Evolutionary conservation across 2,888 invertebrate species (phyloP).

Genomic region (Acronicta leporina): DNA sequence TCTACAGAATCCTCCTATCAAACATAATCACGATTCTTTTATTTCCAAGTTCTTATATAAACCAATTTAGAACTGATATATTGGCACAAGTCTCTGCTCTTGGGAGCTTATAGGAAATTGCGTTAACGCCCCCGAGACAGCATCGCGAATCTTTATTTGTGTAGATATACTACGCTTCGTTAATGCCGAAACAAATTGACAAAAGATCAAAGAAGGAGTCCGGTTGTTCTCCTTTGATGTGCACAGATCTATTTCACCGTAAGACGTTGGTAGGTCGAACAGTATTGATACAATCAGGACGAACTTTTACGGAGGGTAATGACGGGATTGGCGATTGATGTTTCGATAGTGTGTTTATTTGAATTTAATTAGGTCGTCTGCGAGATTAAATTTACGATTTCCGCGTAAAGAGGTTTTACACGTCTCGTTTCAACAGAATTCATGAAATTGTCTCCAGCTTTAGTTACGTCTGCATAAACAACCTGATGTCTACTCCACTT

Average conservation of each 20-base stretch:
- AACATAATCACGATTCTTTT: slow-evolving; percentile 49
- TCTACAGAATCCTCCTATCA: slow-evolving; percentile 30
- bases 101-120: slow-evolving; percentile 47
- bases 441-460: slow-evolving; percentile 19
- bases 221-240: slow-evolving; percentile 39
- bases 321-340: slow-evolving; percentile 9
- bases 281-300: slow-evolving; percentile 24
- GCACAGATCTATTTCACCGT: slow-evolving; percentile 22
- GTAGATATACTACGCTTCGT: slow-evolving; percentile 41
- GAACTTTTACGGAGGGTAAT: slow-evolving; percentile 1
- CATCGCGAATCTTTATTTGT: slow-evolving; percentile 43
- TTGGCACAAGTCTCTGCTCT: slow-evolving; percentile 43
- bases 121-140: slow-evolving; percentile 50
- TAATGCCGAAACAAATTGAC: slow-evolving; percentile 54
- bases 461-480: slow-evolving; percentile 16
- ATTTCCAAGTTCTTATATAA: slow-evolving; percentile 52
- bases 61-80: slow-evolving; percentile 51
- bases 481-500: slow-evolving; percentile 35
- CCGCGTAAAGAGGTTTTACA: slow-evolving; percentile 18
- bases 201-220: slow-evolving; percentile 45
- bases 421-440: slow-evolving; percentile 10
- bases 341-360: slow-evolving; percentile 14
- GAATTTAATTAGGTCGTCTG: slow-evolving; percentile 21
- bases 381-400: neutral
- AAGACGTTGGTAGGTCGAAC: slow-evolving; percentile 10